phyloP scores from a whole-genome alignment of 2,113 vertebrate species.

The Semnornis frantzii region DNA sequence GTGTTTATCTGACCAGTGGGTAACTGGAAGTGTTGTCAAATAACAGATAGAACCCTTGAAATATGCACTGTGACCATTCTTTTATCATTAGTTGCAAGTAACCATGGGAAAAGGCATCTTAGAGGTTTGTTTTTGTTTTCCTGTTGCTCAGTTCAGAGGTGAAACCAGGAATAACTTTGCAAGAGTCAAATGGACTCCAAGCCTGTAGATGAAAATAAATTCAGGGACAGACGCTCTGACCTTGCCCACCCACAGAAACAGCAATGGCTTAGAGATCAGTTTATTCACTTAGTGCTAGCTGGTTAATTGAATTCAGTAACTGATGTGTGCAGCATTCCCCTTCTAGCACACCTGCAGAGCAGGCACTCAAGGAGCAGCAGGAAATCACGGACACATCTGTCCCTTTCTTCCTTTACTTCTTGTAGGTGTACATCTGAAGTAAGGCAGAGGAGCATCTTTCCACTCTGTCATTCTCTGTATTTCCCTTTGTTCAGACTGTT shows the following conservation, averaged over 20 bases:
- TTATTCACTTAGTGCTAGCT: background rate
- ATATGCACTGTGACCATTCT: background rate
- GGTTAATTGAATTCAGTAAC: background rate
- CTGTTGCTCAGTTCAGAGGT: background rate
- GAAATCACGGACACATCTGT: background rate
- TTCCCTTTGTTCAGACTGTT: background rate
- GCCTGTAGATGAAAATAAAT: background rate
- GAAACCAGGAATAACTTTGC: background rate
- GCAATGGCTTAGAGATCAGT: background rate
- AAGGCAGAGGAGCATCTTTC: background rate
- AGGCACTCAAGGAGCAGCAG: background rate
- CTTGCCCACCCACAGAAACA: background rate
- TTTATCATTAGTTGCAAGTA: background rate
- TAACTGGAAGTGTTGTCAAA: background rate
- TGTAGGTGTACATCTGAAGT: background rate
- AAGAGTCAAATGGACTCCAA: background rate
- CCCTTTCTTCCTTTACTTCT: background rate
- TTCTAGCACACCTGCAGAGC: background rate
- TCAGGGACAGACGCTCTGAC: background rate
- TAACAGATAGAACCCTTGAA: conserved; percentile 14
- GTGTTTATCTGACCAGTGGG: conserved; percentile 4
- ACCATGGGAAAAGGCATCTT: background rate
- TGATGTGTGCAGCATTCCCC: background rate
- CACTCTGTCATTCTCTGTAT: background rate
- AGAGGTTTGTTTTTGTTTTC: background rate